A percentile compares a stretch with the other conserved stretches of the same genome.
Conservation (phyloP, 2,888 invertebrate genomes). For the Ariolimax columbianus region DNA sequence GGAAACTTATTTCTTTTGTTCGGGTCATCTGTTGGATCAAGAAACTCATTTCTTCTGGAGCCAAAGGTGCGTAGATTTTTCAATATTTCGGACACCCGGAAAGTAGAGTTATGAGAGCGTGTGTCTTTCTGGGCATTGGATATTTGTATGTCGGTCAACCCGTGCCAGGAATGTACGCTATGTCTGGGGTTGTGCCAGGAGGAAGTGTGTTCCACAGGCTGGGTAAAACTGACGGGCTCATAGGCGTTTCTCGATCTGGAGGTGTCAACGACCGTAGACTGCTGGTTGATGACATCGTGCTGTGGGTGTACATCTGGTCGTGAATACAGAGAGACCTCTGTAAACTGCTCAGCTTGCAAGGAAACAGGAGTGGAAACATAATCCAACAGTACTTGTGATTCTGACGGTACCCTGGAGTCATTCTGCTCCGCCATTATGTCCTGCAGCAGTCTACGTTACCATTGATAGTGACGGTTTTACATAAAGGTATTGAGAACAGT, state of each 20-base stretch:
- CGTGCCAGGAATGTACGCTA: neutral
- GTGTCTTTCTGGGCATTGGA: neutral
- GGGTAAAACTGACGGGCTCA: too few relatives aligned
- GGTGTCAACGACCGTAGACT: too few relatives aligned
- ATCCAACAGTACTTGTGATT: neutral
- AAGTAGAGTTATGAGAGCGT: neutral
- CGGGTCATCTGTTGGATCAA: neutral
- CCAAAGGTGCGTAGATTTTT: neutral
- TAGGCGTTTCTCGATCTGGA: too few relatives aligned
- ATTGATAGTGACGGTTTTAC: too few relatives aligned
- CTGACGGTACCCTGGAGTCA: too few relatives aligned
- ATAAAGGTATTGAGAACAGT: too few relatives aligned
- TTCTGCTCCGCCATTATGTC: too few relatives aligned
- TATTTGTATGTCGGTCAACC: neutral
- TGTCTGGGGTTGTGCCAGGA: neutral
- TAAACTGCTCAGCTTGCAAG: neutral
- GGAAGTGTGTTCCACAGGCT: too few relatives aligned
- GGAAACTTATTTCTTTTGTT: too few relatives aligned
- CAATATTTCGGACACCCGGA: neutral
- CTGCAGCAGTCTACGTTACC: too few relatives aligned
- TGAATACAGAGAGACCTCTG: neutral
- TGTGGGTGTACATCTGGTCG: neutral
- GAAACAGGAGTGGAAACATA: neutral
- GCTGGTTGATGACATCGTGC: neutral
- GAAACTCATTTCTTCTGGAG: neutral